phyloP scores from a whole-genome alignment of 2,797 vertebrate genomes.

The Acrossocheilus wenchowensis region DNA sequence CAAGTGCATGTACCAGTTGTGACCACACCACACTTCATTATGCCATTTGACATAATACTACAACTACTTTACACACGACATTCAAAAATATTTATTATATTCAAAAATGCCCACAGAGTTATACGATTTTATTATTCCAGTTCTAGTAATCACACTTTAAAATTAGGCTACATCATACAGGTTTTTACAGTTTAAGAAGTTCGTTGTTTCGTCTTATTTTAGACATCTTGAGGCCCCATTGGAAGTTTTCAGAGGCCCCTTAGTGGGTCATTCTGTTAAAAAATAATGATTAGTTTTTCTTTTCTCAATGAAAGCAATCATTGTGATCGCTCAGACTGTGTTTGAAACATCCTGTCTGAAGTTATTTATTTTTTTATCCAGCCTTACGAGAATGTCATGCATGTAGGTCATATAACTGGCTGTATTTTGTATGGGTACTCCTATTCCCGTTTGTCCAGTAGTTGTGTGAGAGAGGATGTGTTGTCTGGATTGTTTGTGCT shows the following conservation, averaged over 20 bases:
- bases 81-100: background rate
- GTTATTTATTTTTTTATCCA: background rate
- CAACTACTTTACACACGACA: no score
- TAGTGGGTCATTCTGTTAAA: background rate
- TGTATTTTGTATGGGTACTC: background rate
- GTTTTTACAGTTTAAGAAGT: no score
- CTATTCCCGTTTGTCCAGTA: background rate
- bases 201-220: background rate
- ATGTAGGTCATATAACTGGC: background rate
- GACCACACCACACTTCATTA: no score
- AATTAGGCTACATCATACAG: no score
- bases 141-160: no score
- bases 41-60: no score
- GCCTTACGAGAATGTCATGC: background rate
- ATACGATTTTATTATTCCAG: no score
- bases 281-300: background rate
- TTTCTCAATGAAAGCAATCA: background rate
- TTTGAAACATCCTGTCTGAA: background rate
- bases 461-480: slow-evolving; percentile 21
- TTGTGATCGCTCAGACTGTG: background rate
- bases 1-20: no score
- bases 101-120: background rate
- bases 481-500: slow-evolving; percentile 18
- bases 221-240: background rate
- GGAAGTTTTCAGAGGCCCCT: background rate